phyloP scores from a whole-genome alignment of 1,140 invertebrate genomes.

The Adelges cooleyi region DNA sequence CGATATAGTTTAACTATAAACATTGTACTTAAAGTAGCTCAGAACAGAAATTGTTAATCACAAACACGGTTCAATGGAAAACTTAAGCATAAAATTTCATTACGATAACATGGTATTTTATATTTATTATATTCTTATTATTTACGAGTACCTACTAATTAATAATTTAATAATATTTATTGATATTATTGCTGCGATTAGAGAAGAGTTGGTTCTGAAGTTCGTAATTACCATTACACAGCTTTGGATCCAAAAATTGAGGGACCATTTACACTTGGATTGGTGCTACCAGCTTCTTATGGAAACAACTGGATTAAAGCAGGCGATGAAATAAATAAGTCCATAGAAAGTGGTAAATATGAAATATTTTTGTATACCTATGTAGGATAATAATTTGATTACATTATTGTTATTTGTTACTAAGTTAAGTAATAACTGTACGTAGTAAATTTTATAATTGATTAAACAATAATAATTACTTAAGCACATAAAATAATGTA shows the following conservation, averaged over 20 bases:
- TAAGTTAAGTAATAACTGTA: no score
- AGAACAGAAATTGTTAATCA: constrained; percentile 62
- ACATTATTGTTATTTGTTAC: no score
- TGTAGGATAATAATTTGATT: no score
- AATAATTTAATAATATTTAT: background rate
- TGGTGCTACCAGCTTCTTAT: constrained; percentile 65
- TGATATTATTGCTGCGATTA: constrained; percentile 25
- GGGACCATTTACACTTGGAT: constrained; percentile 75
- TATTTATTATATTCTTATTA: background rate
- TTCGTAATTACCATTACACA: constrained; percentile 72
- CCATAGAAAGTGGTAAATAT: constrained; percentile 33
- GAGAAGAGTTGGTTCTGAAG: constrained; percentile 64
- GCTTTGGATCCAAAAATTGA: constrained; percentile 48
- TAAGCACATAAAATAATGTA: no score
- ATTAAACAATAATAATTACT: no score
- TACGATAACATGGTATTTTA: constrained; percentile 59
- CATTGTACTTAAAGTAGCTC: constrained; percentile 40
- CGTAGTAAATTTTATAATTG: no score
- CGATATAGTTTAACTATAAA: background rate
- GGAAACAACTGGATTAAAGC: constrained; percentile 60
- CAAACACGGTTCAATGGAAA: constrained; percentile 48
- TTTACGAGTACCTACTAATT: background rate
- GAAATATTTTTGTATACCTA: no score
- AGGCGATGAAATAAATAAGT: constrained; percentile 34
- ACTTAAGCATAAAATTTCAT: constrained; percentile 62